Conservation (phyloP, 2,797 vertebrate species). For the Periparus ater region DNA sequence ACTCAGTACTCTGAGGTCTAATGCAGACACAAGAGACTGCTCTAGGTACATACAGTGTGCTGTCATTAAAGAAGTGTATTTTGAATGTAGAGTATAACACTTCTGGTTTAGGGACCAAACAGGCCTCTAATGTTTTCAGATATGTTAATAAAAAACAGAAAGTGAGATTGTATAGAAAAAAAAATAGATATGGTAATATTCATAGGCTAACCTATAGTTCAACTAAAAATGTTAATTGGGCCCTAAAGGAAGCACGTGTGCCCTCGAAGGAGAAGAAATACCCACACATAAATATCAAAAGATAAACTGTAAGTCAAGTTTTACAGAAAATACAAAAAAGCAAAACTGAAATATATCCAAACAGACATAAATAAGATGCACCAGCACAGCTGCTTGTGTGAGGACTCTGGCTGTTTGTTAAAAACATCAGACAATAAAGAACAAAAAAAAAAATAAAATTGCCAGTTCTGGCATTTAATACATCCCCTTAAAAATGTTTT, state of each 20-base stretch:
- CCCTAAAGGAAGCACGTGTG: constrained; percentile 5
- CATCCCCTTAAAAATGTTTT: not conserved
- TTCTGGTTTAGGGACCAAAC: not conserved
- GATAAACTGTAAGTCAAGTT: constrained; percentile 1
- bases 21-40: not conserved
- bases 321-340: not conserved
- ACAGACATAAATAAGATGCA: not conserved
- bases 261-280: constrained; percentile 27
- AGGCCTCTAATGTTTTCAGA: not conserved
- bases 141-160: not conserved
- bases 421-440: not conserved
- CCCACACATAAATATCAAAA: constrained; percentile 21
- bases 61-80: not conserved
- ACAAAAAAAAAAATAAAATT: not conserved
- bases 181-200: not conserved
- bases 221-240: constrained; percentile 53
- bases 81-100: not conserved
- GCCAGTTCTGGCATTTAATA: not conserved
- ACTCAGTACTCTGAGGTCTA: not conserved
- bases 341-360: not conserved
- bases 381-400: not conserved
- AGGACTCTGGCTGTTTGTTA: not conserved
- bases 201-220: not conserved
- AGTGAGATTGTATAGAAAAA: not conserved
- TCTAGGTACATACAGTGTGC: not conserved